Evolutionary conservation across 2,113 vertebrate genomes (phyloP), one percentile per base, ranked within the genome.

Genomic region (Eidolon helvum): DNA sequence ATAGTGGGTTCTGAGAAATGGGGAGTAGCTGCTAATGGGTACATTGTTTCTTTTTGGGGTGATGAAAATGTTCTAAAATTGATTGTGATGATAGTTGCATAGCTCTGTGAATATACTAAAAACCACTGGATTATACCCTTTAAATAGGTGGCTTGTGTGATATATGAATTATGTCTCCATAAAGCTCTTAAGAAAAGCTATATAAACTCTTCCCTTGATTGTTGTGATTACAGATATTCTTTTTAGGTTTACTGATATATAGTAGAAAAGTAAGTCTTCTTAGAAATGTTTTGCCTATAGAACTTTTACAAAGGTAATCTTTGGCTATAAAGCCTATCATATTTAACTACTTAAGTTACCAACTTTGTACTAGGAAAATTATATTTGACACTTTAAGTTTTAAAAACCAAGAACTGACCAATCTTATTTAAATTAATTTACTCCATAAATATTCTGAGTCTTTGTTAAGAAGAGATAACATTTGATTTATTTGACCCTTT

Each of bases 371-470:
- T 43, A 38, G n/a, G 59, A 88, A 88, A 79, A 55, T 6, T 87
- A 2, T 75, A 53, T 90, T 65, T 90, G 18, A 85, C 18, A 90
- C 21, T 69, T 79, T 40, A 87, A 35, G 30, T 87, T 80, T 85
- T 63, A 92, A 90, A 45, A 89, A 63, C 15, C 30, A 94, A 33
- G 18, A 69, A 68, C 15, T 79, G 69, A 91, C 6, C 15, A 7
- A 63, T 57, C 11, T 53, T 91, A 14, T 80, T 83, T 84, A 79
- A 66, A 84, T 80, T 92, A 61, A 91, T 88, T 95, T 38, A 80
- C 1, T 24, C 26, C 19, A 79, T 75, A 68, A 84, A 94, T 89
- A 88, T 80, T 91, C 14, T 71, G 9, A 77, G 45, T 87, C 19
- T 84, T 85, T 45, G 63, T 85, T 85, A 88, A 88, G 26, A 35